Evolutionary conservation across 2,113 vertebrate genomes (phyloP).

Genomic region (human): DNA sequence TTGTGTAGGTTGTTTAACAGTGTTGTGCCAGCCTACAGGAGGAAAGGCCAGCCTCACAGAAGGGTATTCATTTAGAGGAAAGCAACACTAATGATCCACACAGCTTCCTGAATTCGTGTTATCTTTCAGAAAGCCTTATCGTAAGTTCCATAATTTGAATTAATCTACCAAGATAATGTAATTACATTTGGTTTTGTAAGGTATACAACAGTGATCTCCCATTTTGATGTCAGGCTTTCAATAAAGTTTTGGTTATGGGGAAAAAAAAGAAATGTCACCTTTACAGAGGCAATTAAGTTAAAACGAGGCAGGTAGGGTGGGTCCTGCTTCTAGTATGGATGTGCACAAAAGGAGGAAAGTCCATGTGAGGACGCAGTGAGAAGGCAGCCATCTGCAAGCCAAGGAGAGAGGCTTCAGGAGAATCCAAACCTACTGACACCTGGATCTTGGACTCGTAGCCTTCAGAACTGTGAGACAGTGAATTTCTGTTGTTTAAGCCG

Average conservation of each 20-base stretch:
- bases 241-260: no score
- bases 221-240: no score
- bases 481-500: not conserved
- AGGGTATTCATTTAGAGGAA: no score
- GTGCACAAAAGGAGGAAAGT: not conserved
- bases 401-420: not conserved
- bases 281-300: not conserved
- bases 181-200: no score
- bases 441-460: not conserved
- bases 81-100: no score
- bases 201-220: no score
- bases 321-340: not conserved
- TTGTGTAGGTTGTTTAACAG: not conserved
- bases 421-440: not conserved
- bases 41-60: no score
- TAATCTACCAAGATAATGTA: no score
- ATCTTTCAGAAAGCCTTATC: no score
- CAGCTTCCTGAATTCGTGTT: no score
- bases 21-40: no score
- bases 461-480: not conserved
- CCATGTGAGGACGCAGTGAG: not conserved
- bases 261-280: not conserved
- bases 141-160: no score
- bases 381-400: not conserved
- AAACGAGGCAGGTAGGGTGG: not conserved